Evolutionary conservation across 2,797 vertebrate species (phyloP), one percentile per base, ranked within the genome.

Genomic region (Garrulus glandarius): DNA sequence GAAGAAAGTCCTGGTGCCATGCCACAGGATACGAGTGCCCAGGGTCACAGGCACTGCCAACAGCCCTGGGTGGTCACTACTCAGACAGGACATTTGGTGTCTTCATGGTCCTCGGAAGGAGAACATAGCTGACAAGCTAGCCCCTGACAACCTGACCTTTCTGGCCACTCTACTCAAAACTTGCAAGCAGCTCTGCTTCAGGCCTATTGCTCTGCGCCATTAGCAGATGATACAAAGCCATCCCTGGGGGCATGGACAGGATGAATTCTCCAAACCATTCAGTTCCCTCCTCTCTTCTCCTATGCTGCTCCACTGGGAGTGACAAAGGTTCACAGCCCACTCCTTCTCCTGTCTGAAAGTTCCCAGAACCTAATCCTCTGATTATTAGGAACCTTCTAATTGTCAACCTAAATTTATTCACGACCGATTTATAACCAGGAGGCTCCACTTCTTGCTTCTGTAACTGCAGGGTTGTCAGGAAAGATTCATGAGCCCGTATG

Each of bases 121-220:
- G 16, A 80, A 20, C 5, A 19, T 17, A 36, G 11, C 27, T 14
- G 14, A 21, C 13, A 70, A 37, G 10, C 19, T 23, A 34, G 26
- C 6, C 49, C 19, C 50, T 69, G 64, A 32, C 30, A 65, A 50
- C 22, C 19, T 80, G 52, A 53, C 19, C 19, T 65, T 83, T 50
- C 36, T 53, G 41, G 10, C 46, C 30, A 39, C n/a, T 71, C 32
- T 44, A 11, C 41, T 61, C 46, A 41, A 84, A 89, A 87, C 15
- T 65, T 81, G 1, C 0, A 0, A 77, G 37, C 26, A 77, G 13
- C 36, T 46, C 0, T 0, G 6, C 30, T 89, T 41, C 71, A 43
- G 19, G 37, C 6, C 29, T 77, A 16, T 36, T 44, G 23, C 59
- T 78, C 22, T 74, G 12, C 41, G 11, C 27, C 10, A 13, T 56